Evolutionary conservation across 2,888 invertebrate genomes (phyloP).

Genomic region (Lomographa bimaculata): DNA sequence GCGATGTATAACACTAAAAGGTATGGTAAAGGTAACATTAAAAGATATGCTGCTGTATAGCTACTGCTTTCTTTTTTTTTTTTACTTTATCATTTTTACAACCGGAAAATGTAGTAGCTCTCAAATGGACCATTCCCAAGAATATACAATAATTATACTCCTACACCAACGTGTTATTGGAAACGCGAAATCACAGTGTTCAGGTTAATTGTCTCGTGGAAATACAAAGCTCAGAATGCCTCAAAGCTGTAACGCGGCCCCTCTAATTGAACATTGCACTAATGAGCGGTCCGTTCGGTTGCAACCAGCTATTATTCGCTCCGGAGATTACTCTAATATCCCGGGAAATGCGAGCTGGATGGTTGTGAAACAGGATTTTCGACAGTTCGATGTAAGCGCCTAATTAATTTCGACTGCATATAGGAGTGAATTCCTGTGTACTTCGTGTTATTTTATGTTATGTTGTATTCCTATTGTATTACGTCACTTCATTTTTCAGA

Average conservation of each 20-base stretch:
- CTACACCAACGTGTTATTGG: slow-evolving; percentile 13
- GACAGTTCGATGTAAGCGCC: slow-evolving; percentile 43
- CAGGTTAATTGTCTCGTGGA: slow-evolving; percentile 32
- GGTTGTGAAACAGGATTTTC: slow-evolving; percentile 50
- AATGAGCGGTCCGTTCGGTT: slow-evolving; percentile 75
- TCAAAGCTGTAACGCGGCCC: slow-evolving; percentile 41
- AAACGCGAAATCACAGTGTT: slow-evolving; percentile 43
- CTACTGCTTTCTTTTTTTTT: too few species aligned
- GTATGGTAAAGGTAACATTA: too few species aligned
- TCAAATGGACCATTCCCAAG: too few species aligned
- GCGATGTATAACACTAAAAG: too few species aligned
- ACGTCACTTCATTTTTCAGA: too few species aligned
- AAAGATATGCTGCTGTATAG: too few species aligned
- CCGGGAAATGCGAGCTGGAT: slow-evolving; percentile 60
- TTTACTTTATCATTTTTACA: too few species aligned
- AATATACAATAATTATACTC: too few species aligned
- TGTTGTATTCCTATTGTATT: too few species aligned
- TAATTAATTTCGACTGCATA: slow-evolving; percentile 36
- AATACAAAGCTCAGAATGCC: slow-evolving; percentile 39
- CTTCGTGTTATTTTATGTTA: slow-evolving; percentile 2
- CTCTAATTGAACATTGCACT: slow-evolving; percentile 81
- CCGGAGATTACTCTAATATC: slow-evolving; percentile 68
- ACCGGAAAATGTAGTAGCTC: too few species aligned
- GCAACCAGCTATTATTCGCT: slow-evolving; percentile 75
- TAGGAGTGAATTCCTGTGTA: slow-evolving; percentile 6